Evolutionary conservation across 2,888 invertebrate genomes (phyloP).

Genomic region (Phyto melanocephala): DNA sequence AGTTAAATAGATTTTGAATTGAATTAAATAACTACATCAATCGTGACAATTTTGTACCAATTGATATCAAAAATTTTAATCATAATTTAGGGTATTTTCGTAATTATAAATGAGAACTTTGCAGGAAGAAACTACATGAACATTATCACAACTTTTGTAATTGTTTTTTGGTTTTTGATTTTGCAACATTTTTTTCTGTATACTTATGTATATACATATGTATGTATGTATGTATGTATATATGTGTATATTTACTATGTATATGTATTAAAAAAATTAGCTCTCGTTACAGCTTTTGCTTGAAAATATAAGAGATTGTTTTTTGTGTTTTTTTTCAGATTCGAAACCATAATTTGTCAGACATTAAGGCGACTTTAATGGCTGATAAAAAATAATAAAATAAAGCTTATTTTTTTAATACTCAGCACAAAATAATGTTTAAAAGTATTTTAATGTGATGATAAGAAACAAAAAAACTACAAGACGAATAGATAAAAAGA

Average conservation of each 20-base stretch:
- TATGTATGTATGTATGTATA: no score
- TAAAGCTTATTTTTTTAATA: slow-evolving; percentile 18
- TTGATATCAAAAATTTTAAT: background rate
- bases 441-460: slow-evolving; percentile 8
- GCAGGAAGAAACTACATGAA: background rate
- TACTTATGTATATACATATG: no score
- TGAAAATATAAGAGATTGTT: slow-evolving; percentile 21
- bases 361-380: slow-evolving; percentile 72
- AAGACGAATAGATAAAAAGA: background rate
- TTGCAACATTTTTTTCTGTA: background rate
- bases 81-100: background rate
- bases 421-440: background rate
- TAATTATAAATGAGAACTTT: no score
- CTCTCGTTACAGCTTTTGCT: slow-evolving; percentile 13
- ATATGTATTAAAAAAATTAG: no score
- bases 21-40: no score
- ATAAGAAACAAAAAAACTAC: slow-evolving; percentile 25
- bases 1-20: no score
- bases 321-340: slow-evolving; percentile 24
- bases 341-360: slow-evolving; percentile 64
- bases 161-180: background rate
- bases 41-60: no score
- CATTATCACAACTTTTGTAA: background rate
- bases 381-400: slow-evolving; percentile 67
- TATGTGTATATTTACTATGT: no score